Percentiles rank a stretch among this genome's conserved stretches.
phyloP scores from a whole-genome alignment of 1,140 invertebrate genomes.

The Drosophila hydei region DNA sequence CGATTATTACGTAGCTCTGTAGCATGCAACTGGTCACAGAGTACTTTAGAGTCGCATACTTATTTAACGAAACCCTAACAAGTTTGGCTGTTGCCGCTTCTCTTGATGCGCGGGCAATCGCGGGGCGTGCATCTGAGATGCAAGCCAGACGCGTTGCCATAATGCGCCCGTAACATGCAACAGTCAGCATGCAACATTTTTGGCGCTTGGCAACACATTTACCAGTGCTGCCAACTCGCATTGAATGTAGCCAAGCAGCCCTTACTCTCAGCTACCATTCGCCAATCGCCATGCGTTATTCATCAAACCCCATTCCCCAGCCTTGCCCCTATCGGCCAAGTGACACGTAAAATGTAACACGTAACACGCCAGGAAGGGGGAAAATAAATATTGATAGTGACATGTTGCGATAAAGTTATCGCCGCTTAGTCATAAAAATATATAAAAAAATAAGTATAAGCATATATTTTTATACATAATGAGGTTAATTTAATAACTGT shows the following conservation, averaged over 20 bases:
- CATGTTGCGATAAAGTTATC: too few relatives aligned
- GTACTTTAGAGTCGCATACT: neutral
- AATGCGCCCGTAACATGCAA: slow-evolving; percentile 40
- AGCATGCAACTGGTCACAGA: too few relatives aligned
- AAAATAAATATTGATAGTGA: too few relatives aligned
- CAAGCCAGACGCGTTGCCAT: slow-evolving; percentile 44
- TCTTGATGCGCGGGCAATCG: slow-evolving; percentile 40
- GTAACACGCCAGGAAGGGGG: too few relatives aligned
- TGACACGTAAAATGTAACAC: neutral
- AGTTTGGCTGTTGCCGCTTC: slow-evolving; percentile 12
- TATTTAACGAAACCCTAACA: neutral
- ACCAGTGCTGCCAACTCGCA: slow-evolving; percentile 39
- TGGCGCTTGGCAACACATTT: slow-evolving; percentile 33
- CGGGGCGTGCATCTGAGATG: slow-evolving; percentile 59
- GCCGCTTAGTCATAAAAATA: too few relatives aligned
- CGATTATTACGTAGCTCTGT: too few relatives aligned
- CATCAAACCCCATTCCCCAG: too few relatives aligned
- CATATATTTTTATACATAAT: too few relatives aligned
- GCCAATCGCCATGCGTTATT: too few relatives aligned
- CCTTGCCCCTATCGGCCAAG: too few relatives aligned
- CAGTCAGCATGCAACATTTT: slow-evolving; percentile 25
- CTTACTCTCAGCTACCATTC: neutral
- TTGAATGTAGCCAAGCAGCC: neutral
- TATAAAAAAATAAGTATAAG: too few relatives aligned
- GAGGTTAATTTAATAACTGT: too few relatives aligned